Evolutionary conservation across 2,113 vertebrate species (phyloP), one percentile per base, ranked within the genome.

Genomic region (Aphyosemion australe): DNA sequence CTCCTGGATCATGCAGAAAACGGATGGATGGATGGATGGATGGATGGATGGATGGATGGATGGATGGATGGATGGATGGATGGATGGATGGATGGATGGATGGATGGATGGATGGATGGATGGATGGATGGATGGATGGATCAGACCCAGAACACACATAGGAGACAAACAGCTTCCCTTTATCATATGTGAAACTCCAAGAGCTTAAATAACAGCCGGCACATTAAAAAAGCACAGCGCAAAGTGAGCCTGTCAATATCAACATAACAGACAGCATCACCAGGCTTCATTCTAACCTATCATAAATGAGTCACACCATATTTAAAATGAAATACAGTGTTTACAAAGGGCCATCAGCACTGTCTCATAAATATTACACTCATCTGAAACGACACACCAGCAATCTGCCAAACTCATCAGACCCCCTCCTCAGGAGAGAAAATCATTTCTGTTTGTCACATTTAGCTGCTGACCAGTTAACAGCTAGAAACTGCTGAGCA

Each of bases 251-350:
- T 42, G 21, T 21, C 32, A 60, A 31, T 53, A 59, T 2, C 46
- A 45, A 15, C 69, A 54, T 49, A 65, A 61, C 51, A 56, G 20
- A 63, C 55, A 52, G 8, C 32, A 41, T 32, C n/a, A n/a, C n/a
- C n/a, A 26, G 15, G 49, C 46, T n/a, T 10, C 26, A 18, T 45
- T 21, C 20, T 43, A 31, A 12, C 43, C 56, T 65, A 62, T 79
- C 73, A 70, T 46, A 34, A 50, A 64, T 42, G 55, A 66, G 62
- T 80, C 64, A 76, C 61, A 18, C 50, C 20, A 11, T 76, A 66
- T 69, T 79, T 51, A 57, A 72, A 82, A 66, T 78, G 54, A 79
- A 67, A 82, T 51, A 60, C 59, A 12, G 16, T 57, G 60, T 80
- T 79, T 72, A 76, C 65, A 79, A 65, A 79, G 42, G 37, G 47